Conservation (phyloP, 2,113 vertebrate genomes). For the Gallinago undulata region DNA sequence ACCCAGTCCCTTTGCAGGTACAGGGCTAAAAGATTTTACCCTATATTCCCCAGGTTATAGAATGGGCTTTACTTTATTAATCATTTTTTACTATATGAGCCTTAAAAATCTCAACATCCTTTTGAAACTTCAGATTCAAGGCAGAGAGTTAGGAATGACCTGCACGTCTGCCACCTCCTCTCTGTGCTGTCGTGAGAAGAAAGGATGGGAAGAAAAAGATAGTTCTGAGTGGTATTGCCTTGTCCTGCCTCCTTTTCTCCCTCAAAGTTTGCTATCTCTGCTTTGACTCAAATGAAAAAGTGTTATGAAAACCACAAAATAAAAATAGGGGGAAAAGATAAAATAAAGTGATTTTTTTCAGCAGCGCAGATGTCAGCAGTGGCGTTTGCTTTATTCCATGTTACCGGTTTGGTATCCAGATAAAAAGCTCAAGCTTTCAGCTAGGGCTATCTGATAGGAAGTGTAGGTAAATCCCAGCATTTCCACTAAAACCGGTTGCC, state of each 20-base stretch:
- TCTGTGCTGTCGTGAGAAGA: accelerated
- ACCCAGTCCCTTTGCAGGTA: not conserved
- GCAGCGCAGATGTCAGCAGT: accelerated
- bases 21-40: not conserved
- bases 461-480: not conserved
- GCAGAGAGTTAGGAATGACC: not conserved
- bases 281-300: not conserved
- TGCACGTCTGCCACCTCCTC: accelerated
- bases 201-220: not conserved
- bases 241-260: not conserved
- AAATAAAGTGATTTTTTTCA: accelerated
- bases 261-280: accelerated
- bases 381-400: not conserved
- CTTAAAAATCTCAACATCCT: not conserved
- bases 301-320: not conserved
- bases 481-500: not conserved
- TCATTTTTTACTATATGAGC: not conserved
- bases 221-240: accelerated
- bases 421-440: not conserved
- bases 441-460: not conserved
- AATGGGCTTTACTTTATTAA: not conserved
- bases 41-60: not conserved
- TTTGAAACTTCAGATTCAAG: not conserved
- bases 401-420: not conserved
- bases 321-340: accelerated